These are phyloP conservation scores for Lochmaea capreae DNA, from an alignment of 2,888 invertebrate species.

Conservation along the genomic window DNA sequence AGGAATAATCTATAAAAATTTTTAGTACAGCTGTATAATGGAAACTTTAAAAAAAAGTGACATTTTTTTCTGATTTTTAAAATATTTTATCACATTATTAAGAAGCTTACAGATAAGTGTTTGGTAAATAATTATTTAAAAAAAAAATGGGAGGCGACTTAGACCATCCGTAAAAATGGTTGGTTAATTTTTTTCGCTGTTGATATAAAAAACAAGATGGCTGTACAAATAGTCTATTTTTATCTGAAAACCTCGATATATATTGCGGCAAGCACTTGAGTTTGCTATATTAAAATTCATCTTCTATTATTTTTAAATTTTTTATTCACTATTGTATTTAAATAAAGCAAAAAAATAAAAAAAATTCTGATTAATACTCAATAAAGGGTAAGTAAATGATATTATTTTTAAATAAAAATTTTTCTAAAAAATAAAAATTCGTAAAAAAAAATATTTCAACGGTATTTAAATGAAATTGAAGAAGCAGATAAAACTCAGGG, in stretches of 20 bases:
- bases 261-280: conserved; percentile 11
- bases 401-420: neutral
- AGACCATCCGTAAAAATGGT: conserved; percentile 42
- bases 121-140: conserved; percentile 40
- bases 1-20: conserved; percentile 34
- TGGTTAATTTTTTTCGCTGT: conserved; percentile 46
- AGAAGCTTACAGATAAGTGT: conserved; percentile 35
- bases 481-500: conserved; percentile 5
- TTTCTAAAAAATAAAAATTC: neutral
- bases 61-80: conserved; percentile 22
- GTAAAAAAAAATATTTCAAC: neutral
- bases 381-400: neutral
- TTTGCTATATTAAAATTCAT: conserved; percentile 21
- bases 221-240: conserved; percentile 65
- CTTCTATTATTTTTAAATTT: conserved; percentile 30
- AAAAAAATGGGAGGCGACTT: conserved; percentile 43
- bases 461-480: neutral
- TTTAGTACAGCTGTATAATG: conserved; percentile 14
- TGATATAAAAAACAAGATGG: conserved; percentile 60
- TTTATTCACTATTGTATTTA: conserved; percentile 27
- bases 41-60: conserved; percentile 18
- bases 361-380: neutral
- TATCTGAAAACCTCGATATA: conserved; percentile 52
- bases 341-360: neutral
- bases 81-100: conserved; percentile 31